Evolutionary conservation across 2,888 invertebrate species (phyloP), one percentile per base, ranked within the genome.

Genomic region (Chorisops tibialis): DNA sequence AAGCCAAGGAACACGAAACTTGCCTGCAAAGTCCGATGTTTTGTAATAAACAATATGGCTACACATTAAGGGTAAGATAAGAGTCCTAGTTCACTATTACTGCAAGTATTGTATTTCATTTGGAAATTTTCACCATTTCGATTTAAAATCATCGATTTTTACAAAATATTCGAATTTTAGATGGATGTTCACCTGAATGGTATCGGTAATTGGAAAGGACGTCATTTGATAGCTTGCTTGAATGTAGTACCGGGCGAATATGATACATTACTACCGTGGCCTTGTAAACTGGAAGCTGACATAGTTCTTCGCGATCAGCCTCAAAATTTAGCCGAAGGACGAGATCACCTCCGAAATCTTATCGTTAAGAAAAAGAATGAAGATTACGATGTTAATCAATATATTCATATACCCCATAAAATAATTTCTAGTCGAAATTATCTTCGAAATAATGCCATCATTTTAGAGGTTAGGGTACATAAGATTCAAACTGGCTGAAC

Each of bases 131-230:
- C n/a, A n/a, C n/a, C n/a, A n/a, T n/a, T n/a, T n/a, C n/a, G n/a
- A n/a, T n/a, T n/a, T n/a, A n/a, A n/a, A n/a, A n/a, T n/a, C n/a
- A n/a, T n/a, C n/a, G n/a, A n/a, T n/a, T n/a, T n/a, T n/a, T n/a
- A n/a, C n/a, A n/a, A n/a, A n/a, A 35, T 50, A 9, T 16, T n/a
- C 7, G 37, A 30, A 14, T 68, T 68, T 4, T 70, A 88, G 87
- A 79, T 88, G 21, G 84, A 89, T 69, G 73, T 88, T 1, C 83
- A 85, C 71, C 74, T 89, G 22, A 89, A 90, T 73, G 90, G 90
- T 5, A 82, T 87, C 52, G 88, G 89, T 37, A 87, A 86, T 65
- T 89, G 89, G 89, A 86, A 83, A 70, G 88, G 87, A 0, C 81
- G 89, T 0, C 86, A 90, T 71, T 74, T 88, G 51, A 85, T 89